These are phyloP conservation scores for Solenopsis fugax DNA, from an alignment of 1,140 invertebrate genomes.

Conservation along the genomic window DNA sequence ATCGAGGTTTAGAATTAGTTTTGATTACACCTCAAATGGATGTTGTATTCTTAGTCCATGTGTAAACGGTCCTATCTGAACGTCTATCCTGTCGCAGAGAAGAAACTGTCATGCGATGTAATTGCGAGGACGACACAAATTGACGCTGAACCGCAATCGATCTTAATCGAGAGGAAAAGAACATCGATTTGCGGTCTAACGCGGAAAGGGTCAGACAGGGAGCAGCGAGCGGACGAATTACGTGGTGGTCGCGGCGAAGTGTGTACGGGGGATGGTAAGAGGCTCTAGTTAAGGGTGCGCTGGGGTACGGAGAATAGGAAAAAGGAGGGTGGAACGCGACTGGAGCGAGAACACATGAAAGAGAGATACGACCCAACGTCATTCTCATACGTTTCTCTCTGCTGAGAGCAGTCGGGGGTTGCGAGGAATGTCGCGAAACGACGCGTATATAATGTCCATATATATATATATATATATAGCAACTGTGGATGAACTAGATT, in stretches of 20 bases:
- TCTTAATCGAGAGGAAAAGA: slow-evolving; percentile 62
- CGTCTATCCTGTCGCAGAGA: neutral
- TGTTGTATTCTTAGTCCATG: neutral
- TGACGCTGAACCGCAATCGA: slow-evolving; percentile 43
- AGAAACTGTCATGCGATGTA: slow-evolving; percentile 38
- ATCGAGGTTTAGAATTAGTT: slow-evolving; percentile 6
- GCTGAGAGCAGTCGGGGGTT: slow-evolving; percentile 61
- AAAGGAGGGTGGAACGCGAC: slow-evolving; percentile 69
- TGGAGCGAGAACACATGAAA: slow-evolving; percentile 80
- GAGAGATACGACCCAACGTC: slow-evolving; percentile 80
- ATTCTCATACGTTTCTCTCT: slow-evolving; percentile 74
- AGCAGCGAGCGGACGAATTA: slow-evolving; percentile 68
- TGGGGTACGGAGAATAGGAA: slow-evolving; percentile 68
- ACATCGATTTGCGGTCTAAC: slow-evolving; percentile 61
- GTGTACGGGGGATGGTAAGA: slow-evolving; percentile 70
- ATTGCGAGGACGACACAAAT: slow-evolving; percentile 40
- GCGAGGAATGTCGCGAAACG: slow-evolving; percentile 27
- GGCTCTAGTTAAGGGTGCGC: slow-evolving; percentile 74
- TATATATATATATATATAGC: neutral
- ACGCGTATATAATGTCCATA: neutral
- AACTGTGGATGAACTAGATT: neutral
- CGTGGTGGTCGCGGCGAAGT: slow-evolving; percentile 47
- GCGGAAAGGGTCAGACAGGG: slow-evolving; percentile 45
- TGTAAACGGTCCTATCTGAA: neutral
- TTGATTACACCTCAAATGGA: neutral